phyloP scores from a whole-genome alignment of 2,888 invertebrate genomes.

The Onthophagus sagittarius region DNA sequence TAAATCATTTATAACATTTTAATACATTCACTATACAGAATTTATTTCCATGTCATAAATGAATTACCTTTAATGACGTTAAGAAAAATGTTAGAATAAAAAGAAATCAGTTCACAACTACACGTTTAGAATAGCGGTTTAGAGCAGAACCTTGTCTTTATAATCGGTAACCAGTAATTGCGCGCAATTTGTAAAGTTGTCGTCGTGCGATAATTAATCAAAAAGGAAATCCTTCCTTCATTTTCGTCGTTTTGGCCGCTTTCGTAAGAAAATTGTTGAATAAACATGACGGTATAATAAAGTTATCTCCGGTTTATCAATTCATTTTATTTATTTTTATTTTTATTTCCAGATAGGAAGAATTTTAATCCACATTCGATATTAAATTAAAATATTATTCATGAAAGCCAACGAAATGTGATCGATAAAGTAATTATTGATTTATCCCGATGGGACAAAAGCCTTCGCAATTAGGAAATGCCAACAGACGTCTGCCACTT shows the following conservation, averaged over 20 bases:
- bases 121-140: not conserved
- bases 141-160: not conserved
- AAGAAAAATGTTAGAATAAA: not conserved
- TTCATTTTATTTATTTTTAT: too few relatives aligned
- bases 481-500: constrained; percentile 61
- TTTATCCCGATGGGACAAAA: constrained; percentile 51
- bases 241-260: not conserved
- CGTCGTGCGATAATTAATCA: not conserved
- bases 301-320: not conserved
- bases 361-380: not conserved
- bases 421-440: not conserved
- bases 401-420: not conserved
- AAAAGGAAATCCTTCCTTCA: not conserved
- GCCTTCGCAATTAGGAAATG: constrained; percentile 48
- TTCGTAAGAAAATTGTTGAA: not conserved
- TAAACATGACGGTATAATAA: not conserved
- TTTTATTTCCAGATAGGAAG: not conserved
- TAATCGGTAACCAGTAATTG: not conserved
- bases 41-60: not conserved
- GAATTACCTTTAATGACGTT: not conserved
- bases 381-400: not conserved
- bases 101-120: not conserved
- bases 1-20: not conserved
- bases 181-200: not conserved
- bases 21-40: not conserved